Evolutionary conservation across 35 echinoderm and acorn worm species (phyloP), one percentile per base, ranked within the genome.

Genomic region (Apostichopus parvimensis): DNA sequence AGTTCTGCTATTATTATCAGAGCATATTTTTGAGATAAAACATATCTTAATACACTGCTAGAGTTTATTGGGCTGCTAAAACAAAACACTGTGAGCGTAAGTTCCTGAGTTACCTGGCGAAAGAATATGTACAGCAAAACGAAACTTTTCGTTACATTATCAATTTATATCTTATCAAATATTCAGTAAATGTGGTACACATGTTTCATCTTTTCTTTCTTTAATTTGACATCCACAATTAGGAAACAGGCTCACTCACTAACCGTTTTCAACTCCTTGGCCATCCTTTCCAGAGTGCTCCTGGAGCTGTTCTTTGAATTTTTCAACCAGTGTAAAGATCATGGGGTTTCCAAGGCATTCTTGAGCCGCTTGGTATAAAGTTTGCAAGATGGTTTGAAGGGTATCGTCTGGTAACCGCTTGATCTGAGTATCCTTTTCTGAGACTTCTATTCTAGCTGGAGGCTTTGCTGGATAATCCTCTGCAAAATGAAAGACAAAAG

Each of bases 371-470:
- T 84, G 81, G 23, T 84, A 84, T 1, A 84, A 55, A 24, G 54
- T 24, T 84, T 84, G 81, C 54, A 84, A 11, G 55, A 60, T 84
- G 28, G 12, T 59, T 58, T 84, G 81, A 58, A 84, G 81, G 5
- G 17, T 58, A 14, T 84, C 81, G 20, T 58, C 81, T 59, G 81
- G 24, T 17, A 84, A n/a, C 81, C 24, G 55, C 14, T 56, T 84
- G 20, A 59, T 21, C 55, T 60, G 54, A n/a, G 81, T n/a, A 84
- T 84, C 54, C 55, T 84, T 84, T 24, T 84, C 81, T 14, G 81
- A 53, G 55, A 84, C 53, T 84, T 84, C 81, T 59, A 84, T 84
- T 59, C 81, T 84, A n/a, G 8, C 52, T 84, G 81, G 81, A 20
- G 81, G 14, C 57, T 84, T 84, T 6, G 54, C 18, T 84, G 81